phyloP scores from a whole-genome alignment of 2,113 vertebrate genomes.

The Trachemys scripta region DNA sequence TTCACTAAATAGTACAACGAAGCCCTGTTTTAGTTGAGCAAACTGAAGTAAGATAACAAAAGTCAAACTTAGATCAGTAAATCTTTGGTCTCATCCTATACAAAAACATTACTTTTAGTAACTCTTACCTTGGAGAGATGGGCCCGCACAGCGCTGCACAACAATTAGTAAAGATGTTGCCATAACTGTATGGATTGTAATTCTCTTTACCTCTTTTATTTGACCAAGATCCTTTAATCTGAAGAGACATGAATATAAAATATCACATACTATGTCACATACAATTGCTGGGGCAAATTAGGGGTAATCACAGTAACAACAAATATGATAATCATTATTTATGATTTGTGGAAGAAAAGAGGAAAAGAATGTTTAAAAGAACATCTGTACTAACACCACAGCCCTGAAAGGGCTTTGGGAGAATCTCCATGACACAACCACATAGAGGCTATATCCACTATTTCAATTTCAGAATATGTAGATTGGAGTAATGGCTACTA shows the following conservation, averaged over 20 bases:
- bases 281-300: not conserved
- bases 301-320: not conserved
- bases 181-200: conserved; percentile 98
- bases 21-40: not conserved
- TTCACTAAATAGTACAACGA: not conserved
- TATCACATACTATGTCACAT: not conserved
- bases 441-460: not conserved
- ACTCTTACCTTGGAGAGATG: conserved; percentile 92
- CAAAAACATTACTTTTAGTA: not conserved
- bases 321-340: not conserved
- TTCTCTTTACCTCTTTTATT: conserved; percentile 98
- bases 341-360: not conserved
- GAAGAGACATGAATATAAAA: conserved; percentile 67
- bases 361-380: not conserved
- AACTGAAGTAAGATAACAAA: not conserved
- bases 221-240: conserved; percentile 99
- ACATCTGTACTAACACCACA: not conserved
- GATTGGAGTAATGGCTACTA: not conserved
- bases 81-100: not conserved
- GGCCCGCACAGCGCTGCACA: conserved; percentile 97
- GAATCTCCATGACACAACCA: not conserved
- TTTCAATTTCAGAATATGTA: not conserved
- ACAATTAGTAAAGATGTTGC: conserved; percentile 96
- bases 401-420: conserved; percentile 11
- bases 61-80: not conserved